Evolutionary conservation across 2,113 vertebrate species (phyloP).

Genomic region (Monarcha castaneiventris): DNA sequence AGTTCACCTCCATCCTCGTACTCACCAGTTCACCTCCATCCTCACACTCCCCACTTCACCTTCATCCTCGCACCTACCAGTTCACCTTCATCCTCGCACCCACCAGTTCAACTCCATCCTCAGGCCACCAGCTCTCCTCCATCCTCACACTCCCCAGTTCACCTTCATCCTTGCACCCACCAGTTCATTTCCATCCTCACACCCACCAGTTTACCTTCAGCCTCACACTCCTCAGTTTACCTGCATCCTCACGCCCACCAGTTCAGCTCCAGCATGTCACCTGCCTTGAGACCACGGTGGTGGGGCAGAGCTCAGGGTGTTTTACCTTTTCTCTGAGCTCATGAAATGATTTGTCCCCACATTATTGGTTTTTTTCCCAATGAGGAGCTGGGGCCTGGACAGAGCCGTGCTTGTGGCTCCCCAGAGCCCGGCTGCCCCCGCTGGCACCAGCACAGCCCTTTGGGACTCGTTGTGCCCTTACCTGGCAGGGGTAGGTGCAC

Average conservation of each 20-base stretch:
- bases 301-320: neutral
- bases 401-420: neutral
- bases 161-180: neutral
- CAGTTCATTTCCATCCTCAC: neutral
- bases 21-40: neutral
- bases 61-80: neutral
- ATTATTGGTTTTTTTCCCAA: fast-evolving
- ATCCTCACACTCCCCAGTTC: neutral
- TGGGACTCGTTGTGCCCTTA: neutral
- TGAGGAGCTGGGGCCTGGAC: neutral
- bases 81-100: neutral
- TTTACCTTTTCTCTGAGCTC: neutral
- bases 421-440: fast-evolving
- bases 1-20: neutral
- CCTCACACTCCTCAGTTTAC: fast-evolving
- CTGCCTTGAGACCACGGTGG: fast-evolving
- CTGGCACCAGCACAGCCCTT: fast-evolving
- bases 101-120: fast-evolving
- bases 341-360: neutral
- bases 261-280: neutral
- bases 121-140: neutral
- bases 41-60: fast-evolving
- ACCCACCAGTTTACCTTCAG: fast-evolving
- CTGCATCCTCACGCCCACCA: neutral
- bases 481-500: neutral